Base-by-base conservation (phyloP, 2,113 vertebrate genomes). In the Indicator indicator region DNA sequence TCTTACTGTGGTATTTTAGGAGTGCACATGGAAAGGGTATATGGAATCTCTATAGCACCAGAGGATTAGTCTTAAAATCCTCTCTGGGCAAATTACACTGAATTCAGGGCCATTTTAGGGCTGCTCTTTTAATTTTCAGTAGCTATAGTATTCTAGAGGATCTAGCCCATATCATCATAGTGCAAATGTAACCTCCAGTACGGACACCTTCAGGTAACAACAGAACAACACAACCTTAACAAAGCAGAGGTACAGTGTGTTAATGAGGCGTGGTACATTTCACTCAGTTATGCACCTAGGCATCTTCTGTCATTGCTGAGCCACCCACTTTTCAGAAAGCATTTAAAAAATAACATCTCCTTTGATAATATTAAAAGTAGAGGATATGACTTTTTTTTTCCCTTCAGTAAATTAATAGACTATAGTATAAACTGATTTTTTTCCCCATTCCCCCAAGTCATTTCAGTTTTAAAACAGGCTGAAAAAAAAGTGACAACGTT, bases 161-260 rank as follows among this genome's bases (percentile, higher is more conserved):
- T 81, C 68, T 89, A 91, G 83, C 73, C 60, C 65, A 70, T 87
- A 95, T 90, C 75, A 93, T 88, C 80, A 87, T 92, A 97, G 94
- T 97, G 97, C 97, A 97, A 97, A 96, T 88, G 65, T 93, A 96
- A 89, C 77, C 74, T 90, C 90, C 67, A 68, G 70, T 94, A 75
- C 4, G 67, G 58, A 36, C 62, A 89, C 60, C 89, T 95, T 94
- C 93, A 82, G 78, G 64, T 65, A 96, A 68, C 72, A 79, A 46
- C 79, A 93, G 92, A 95, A 73, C 70, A 93, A 88, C 24, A 79
- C 60, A 82, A 92, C 73, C 77, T 93, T 91, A 95, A 95, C 77
- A 91, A 91, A 96, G 94, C 74, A 97, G 93, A 80, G 92, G 83
- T 93, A 94, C 87, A 84, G 83, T 83, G 94, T 80, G 84, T 87